Percentiles rank a stretch among this genome's conserved stretches.
Evolutionary conservation across 2,797 vertebrate genomes (phyloP).

Genomic region (Natrix natrix): DNA sequence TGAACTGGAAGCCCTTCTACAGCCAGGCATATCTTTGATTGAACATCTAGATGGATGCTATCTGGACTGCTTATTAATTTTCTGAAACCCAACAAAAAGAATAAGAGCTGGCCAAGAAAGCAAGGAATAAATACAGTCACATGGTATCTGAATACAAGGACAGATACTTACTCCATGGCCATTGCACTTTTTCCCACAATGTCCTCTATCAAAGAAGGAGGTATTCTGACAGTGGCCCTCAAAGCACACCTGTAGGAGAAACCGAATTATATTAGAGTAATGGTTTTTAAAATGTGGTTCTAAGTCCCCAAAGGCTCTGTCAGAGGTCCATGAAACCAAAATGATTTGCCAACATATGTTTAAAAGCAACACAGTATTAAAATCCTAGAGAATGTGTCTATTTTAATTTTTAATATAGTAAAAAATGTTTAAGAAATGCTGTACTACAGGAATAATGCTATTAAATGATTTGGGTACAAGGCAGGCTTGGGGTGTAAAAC

Average conservation of each 20-base stretch:
- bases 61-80: not conserved
- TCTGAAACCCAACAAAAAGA: not conserved
- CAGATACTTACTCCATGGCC: slow-evolving; percentile 82
- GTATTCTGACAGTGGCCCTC: slow-evolving; percentile 90
- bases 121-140: not conserved
- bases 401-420: not conserved
- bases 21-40: not conserved
- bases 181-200: slow-evolving; percentile 87
- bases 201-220: slow-evolving; percentile 85
- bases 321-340: not conserved
- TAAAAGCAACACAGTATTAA: not conserved
- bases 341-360: not conserved
- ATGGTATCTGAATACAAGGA: not conserved
- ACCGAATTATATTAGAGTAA: not conserved
- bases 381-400: not conserved
- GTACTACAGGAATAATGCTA: not conserved
- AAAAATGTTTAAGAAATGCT: not conserved
- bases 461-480: not conserved
- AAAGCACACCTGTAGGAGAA: slow-evolving; percentile 86
- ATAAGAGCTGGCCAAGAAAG: not conserved
- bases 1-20: not conserved
- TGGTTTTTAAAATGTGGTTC: not conserved
- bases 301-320: not conserved
- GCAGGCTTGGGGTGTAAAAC: not conserved
- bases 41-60: not conserved